A percentile compares a stretch with the other conserved stretches of the same genome.
These are phyloP conservation scores for Corythaixoides concolor DNA, from an alignment of 2,113 vertebrate species.

Conservation along the genomic window DNA sequence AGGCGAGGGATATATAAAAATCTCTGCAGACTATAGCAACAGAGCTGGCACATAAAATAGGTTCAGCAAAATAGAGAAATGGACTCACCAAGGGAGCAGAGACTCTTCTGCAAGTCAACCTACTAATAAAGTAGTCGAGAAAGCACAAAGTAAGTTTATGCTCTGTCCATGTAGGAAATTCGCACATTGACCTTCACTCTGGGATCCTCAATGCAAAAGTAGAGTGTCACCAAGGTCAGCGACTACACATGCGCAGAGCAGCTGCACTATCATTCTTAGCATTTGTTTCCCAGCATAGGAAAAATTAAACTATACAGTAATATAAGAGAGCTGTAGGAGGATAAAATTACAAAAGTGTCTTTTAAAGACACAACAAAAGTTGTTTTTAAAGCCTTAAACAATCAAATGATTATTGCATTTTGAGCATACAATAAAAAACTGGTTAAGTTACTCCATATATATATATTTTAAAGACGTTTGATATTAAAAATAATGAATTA, in stretches of 20 bases:
- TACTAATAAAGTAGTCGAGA: not conserved
- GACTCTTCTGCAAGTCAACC: not conserved
- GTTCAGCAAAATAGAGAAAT: not conserved
- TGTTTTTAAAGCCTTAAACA: not conserved
- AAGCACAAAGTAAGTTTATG: not conserved
- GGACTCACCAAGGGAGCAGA: not conserved
- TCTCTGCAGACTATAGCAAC: not conserved
- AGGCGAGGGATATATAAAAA: not conserved
- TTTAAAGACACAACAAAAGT: no score
- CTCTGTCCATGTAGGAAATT: not conserved
- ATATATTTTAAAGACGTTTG: not conserved
- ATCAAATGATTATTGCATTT: not conserved
- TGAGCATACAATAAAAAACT: not conserved
- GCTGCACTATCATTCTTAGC: not conserved
- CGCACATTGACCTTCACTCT: not conserved
- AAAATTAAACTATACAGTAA: not conserved
- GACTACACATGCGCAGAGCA: not conserved
- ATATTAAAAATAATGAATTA: not conserved
- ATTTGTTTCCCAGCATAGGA: not conserved
- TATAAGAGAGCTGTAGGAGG: not conserved
- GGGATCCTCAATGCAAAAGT: not conserved
- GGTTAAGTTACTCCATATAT: not conserved
- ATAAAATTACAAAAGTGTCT: not conserved
- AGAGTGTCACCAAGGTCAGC: not conserved
- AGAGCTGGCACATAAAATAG: not conserved